Evolutionary conservation across 2,797 vertebrate species (phyloP).

Genomic region (Eremophila alpestris): DNA sequence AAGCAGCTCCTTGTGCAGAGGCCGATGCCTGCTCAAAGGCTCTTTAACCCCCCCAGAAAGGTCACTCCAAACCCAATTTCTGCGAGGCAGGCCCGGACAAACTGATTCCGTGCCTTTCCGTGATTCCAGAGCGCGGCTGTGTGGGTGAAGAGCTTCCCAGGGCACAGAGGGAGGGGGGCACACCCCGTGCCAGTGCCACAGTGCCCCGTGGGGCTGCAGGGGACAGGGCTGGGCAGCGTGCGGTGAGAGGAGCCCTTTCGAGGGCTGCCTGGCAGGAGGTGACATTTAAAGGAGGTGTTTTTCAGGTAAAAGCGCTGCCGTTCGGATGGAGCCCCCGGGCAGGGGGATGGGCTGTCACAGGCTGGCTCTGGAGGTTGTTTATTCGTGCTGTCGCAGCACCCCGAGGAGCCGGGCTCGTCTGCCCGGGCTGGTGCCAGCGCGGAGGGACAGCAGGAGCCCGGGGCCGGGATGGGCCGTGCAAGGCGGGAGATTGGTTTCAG

Average conservation of each 20-base stretch:
- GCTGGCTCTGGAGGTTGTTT: not conserved
- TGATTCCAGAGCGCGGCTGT: not conserved
- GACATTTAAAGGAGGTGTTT: not conserved
- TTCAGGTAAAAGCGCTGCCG: not conserved
- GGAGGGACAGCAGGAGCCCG: not conserved
- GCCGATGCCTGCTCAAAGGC: not conserved
- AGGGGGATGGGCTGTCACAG: not conserved
- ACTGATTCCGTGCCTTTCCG: not conserved
- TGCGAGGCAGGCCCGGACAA: not conserved
- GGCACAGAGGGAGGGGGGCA: not conserved
- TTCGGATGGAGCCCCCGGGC: not conserved
- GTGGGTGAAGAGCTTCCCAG: not conserved
- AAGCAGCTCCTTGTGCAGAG: not conserved
- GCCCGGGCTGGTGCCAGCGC: not conserved
- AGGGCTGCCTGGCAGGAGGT: not conserved
- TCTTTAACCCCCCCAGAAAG: not conserved
- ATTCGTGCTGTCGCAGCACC: not conserved
- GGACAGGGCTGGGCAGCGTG: not conserved
- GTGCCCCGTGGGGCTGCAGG: not conserved
- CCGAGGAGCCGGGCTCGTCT: not conserved
- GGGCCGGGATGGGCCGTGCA: fast-evolving
- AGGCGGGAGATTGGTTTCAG: not conserved
- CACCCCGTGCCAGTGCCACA: fast-evolving
- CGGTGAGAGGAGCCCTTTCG: not conserved
- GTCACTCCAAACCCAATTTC: slow-evolving; percentile 21